A percentile compares a stretch with the other conserved stretches of the same genome.
Conservation (phyloP, 2,888 invertebrate species). For the Peribatodes rhomboidaria region DNA sequence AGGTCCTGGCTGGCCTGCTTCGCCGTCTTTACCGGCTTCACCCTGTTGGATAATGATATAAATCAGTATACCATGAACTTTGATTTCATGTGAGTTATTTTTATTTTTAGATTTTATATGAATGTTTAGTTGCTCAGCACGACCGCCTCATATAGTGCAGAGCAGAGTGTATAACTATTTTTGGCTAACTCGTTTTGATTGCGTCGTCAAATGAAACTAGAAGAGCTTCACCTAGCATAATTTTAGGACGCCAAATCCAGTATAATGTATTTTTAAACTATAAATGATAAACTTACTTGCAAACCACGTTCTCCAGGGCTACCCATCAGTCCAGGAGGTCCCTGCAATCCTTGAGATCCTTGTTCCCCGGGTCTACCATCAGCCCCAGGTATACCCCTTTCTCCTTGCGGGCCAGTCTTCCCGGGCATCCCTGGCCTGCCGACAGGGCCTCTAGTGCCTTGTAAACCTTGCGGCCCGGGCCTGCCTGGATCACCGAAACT, state of each 20-base stretch:
- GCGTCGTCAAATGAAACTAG: no score
- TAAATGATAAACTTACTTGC: slow-evolving; percentile 77
- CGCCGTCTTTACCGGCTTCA: slow-evolving; percentile 93
- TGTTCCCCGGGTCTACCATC: slow-evolving; percentile 95
- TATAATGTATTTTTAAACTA: not conserved
- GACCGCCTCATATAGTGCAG: no score
- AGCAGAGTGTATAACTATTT: no score
- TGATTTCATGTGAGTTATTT: not conserved
- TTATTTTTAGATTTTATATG: no score
- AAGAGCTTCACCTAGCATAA: no score
- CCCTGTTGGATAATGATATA: slow-evolving; percentile 82
- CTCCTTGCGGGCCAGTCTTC: slow-evolving; percentile 90
- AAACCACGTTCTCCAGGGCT: slow-evolving; percentile 92
- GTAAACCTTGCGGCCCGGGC: slow-evolving; percentile 89
- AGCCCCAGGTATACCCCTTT: slow-evolving; percentile 92
- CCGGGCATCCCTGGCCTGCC: slow-evolving; percentile 91
- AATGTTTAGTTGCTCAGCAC: no score
- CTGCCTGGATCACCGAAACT: slow-evolving; percentile 87
- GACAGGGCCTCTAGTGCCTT: slow-evolving; percentile 88
- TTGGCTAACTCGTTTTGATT: no score
- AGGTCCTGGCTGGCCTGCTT: slow-evolving; percentile 90
- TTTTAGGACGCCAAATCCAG: no score
- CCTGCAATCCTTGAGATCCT: slow-evolving; percentile 92
- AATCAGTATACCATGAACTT: no score
- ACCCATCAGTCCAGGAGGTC: slow-evolving; percentile 92